Evolutionary conservation across 2,888 invertebrate genomes (phyloP).

Genomic region (Morinoia aosen): DNA sequence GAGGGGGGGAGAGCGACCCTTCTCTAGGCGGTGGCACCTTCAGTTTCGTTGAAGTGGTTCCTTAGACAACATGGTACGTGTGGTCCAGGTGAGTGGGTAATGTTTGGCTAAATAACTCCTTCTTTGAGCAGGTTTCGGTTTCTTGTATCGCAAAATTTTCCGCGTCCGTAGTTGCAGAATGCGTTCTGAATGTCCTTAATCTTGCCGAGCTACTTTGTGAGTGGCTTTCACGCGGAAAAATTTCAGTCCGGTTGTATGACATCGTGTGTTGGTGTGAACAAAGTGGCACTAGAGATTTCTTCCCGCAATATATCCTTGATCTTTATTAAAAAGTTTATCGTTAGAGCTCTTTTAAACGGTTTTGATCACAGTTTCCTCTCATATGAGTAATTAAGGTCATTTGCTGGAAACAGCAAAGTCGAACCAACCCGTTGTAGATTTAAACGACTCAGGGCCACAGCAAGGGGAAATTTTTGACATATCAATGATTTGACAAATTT

Average conservation of each 20-base stretch:
- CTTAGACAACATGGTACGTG: constrained; percentile 4
- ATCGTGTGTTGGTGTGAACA: background rate
- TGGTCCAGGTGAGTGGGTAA: constrained; percentile 4
- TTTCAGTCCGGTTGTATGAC: background rate
- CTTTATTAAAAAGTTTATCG: background rate
- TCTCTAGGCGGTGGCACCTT: background rate
- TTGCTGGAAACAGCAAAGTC: background rate
- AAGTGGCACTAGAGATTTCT: background rate
- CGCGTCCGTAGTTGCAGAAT: no score
- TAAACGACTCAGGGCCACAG: background rate
- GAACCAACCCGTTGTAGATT: background rate
- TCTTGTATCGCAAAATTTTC: no score
- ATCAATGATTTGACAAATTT: no score
- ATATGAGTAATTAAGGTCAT: background rate
- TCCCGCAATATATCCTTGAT: background rate
- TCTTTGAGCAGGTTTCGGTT: no score
- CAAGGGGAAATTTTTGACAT: no score
- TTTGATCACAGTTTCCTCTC: background rate
- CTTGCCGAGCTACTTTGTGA: background rate
- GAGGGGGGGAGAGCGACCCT: background rate
- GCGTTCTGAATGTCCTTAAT: no score
- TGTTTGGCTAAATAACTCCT: no score
- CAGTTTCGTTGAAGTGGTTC: constrained; percentile 4
- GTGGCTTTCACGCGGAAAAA: background rate
- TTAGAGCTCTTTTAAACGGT: background rate